Evolutionary conservation across 2,888 invertebrate genomes (phyloP).

Genomic region (Euphydryas editha): DNA sequence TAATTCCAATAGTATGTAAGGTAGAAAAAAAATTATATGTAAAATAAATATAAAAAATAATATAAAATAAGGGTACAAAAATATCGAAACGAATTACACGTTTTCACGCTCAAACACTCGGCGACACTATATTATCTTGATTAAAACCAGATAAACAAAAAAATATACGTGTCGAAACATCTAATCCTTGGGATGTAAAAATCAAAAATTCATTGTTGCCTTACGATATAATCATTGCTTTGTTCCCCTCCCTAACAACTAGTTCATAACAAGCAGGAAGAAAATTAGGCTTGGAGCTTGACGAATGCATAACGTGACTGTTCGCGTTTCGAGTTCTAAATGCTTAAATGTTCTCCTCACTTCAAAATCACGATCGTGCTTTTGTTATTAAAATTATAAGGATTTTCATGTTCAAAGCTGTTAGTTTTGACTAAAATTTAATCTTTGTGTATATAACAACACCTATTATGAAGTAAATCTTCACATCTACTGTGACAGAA

Average conservation of each 20-base stretch:
- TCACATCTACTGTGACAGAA: slow-evolving; percentile 1
- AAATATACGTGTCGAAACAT: too few relatives aligned
- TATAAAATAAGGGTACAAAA: too few relatives aligned
- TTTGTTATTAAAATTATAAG: slow-evolving; percentile 48
- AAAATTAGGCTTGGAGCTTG: slow-evolving; percentile 53
- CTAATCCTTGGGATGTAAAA: slow-evolving; percentile 13
- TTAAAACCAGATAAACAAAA: too few relatives aligned
- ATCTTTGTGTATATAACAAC: slow-evolving; percentile 9
- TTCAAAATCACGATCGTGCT: slow-evolving; percentile 49
- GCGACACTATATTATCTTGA: background rate
- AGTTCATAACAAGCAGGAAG: slow-evolving; percentile 50
- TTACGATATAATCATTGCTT: background rate
- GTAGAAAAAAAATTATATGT: too few relatives aligned
- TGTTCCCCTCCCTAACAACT: slow-evolving; percentile 38
- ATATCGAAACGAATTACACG: too few relatives aligned
- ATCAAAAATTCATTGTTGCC: slow-evolving; percentile 15
- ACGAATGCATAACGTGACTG: slow-evolving; percentile 63
- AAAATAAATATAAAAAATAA: too few relatives aligned
- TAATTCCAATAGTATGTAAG: too few relatives aligned
- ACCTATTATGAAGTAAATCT: slow-evolving; percentile 1
- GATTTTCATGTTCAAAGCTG: slow-evolving; percentile 36
- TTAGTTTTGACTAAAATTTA: slow-evolving; percentile 1
- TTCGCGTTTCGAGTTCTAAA: slow-evolving; percentile 53
- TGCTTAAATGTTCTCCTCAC: slow-evolving; percentile 47
- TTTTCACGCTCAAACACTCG: too few relatives aligned